Percentiles rank a stretch among this genome's conserved stretches.
phyloP scores from a whole-genome alignment of 2,888 invertebrate genomes.

The Lithophane ornitopus region DNA sequence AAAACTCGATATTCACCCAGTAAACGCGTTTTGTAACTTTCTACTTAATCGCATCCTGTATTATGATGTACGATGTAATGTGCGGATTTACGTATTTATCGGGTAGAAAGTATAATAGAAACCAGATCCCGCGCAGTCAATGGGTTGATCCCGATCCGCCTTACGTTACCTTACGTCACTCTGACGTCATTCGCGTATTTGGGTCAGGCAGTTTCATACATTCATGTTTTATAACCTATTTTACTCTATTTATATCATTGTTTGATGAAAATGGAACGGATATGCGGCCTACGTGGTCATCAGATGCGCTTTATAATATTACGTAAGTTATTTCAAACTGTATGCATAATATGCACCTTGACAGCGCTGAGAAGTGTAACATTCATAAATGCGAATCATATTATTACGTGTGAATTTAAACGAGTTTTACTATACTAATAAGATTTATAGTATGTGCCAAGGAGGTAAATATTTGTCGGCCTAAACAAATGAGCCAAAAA shows the following conservation, averaged over 20 bases:
- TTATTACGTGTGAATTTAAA: constrained; percentile 23
- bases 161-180: constrained; percentile 83
- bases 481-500: constrained; percentile 47
- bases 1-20: constrained; percentile 51
- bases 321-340: constrained; percentile 50
- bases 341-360: constrained; percentile 30
- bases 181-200: constrained; percentile 84
- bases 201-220: constrained; percentile 85
- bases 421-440: not conserved
- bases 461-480: constrained; percentile 39
- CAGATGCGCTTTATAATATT: constrained; percentile 63
- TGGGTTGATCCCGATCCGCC: constrained; percentile 74
- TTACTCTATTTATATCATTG: constrained; percentile 80
- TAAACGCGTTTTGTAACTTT: constrained; percentile 64
- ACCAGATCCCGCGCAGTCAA: constrained; percentile 77
- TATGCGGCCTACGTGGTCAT: constrained; percentile 68
- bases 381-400: constrained; percentile 13
- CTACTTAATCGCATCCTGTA: constrained; percentile 64
- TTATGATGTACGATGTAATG: constrained; percentile 57
- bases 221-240: constrained; percentile 84
- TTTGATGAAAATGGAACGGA: constrained; percentile 76
- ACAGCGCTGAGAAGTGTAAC: constrained; percentile 46
- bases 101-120: constrained; percentile 71
- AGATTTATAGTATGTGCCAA: not conserved
- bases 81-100: constrained; percentile 60